These are phyloP conservation scores for Oreochromis aureus DNA, from an alignment of 2,113 vertebrate genomes.

Conservation along the genomic window DNA sequence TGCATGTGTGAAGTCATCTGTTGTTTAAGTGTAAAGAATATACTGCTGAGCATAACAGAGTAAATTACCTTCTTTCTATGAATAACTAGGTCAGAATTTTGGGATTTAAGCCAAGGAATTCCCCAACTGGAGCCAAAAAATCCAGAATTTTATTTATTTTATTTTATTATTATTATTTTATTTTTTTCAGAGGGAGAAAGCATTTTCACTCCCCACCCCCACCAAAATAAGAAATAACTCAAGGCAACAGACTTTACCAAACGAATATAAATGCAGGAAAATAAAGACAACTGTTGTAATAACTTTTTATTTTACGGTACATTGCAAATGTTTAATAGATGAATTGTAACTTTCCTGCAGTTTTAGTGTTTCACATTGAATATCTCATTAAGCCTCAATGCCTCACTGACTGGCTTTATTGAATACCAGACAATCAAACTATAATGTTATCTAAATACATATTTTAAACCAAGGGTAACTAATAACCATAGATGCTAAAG, in stretches of 20 bases:
- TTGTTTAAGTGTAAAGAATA: background rate
- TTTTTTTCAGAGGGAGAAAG: background rate
- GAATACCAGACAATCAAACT: background rate
- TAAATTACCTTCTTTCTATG: background rate
- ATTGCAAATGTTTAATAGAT: background rate
- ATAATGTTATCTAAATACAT: background rate
- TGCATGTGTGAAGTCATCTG: background rate
- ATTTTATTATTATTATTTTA: background rate
- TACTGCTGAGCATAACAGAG: background rate
- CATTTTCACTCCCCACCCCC: background rate
- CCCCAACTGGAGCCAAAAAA: background rate
- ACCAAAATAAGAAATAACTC: background rate
- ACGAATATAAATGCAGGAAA: background rate
- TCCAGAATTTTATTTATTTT: background rate
- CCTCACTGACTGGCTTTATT: background rate
- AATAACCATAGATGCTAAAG: background rate
- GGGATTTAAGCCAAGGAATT: background rate
- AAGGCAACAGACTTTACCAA: background rate
- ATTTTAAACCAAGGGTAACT: background rate
- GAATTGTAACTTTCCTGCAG: background rate
- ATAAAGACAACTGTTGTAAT: background rate
- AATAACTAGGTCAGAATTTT: background rate
- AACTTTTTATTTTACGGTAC: background rate
- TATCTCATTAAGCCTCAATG: background rate
- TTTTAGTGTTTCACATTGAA: background rate